Conservation (phyloP, 2,797 vertebrate species). For the Phataginus tricuspis region DNA sequence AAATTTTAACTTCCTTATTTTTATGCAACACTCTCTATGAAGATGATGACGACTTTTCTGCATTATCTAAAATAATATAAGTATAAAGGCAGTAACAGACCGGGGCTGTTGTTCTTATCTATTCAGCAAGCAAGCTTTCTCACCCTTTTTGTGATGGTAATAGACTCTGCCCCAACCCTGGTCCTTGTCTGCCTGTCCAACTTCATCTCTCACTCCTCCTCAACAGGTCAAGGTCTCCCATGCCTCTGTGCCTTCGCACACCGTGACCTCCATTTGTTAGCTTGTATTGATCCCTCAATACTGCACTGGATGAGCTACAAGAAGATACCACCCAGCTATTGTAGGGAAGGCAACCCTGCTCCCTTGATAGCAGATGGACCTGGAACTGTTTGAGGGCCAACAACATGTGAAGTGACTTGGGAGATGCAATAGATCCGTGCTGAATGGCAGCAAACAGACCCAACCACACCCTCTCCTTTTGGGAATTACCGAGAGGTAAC, state of each 20-base stretch:
- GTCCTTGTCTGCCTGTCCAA: neutral
- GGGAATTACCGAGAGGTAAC: neutral
- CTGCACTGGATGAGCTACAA: neutral
- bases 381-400: neutral
- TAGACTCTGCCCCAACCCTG: neutral
- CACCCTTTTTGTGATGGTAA: neutral
- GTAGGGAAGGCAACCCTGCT: neutral
- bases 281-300: neutral
- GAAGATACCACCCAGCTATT: neutral
- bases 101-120: neutral
- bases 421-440: neutral
- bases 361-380: neutral
- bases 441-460: neutral
- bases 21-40: neutral
- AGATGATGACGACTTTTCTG: neutral
- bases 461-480: neutral
- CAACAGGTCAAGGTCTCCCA: accelerated
- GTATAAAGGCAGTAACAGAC: neutral
- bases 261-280: neutral
- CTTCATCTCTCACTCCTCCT: neutral
- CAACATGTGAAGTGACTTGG: neutral
- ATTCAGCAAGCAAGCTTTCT: neutral
- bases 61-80: neutral
- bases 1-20: neutral
- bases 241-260: neutral